phyloP scores from a whole-genome alignment of 2,888 invertebrate species.

The Diplazon laetatorius region DNA sequence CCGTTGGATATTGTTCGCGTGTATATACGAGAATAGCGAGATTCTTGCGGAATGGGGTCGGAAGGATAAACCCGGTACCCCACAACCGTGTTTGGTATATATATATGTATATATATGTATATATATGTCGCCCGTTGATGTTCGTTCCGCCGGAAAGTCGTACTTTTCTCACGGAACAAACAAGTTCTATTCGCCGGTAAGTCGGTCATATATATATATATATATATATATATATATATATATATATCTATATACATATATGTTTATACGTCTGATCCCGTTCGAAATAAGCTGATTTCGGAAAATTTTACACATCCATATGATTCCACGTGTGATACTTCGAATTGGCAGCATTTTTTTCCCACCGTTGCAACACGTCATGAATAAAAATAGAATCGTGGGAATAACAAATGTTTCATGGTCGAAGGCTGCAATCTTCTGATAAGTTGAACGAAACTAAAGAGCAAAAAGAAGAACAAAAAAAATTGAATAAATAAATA shows the following conservation, averaged over 20 bases:
- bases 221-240: conserved; percentile 14
- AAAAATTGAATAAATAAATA: no score
- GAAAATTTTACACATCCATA: not conserved
- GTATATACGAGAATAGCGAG: conserved; percentile 34
- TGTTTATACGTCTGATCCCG: conserved; percentile 20
- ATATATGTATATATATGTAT: no score
- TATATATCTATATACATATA: conserved; percentile 16
- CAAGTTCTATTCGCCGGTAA: conserved; percentile 9
- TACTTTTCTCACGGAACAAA: conserved; percentile 37
- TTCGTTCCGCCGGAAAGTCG: conserved; percentile 33
- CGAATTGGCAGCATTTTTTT: not conserved
- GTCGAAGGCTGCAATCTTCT: conserved; percentile 16
- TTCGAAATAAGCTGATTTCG: not conserved
- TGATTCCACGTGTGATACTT: not conserved
- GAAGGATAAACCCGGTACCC: conserved; percentile 7
- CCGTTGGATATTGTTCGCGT: conserved; percentile 19
- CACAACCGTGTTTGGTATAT: conserved; percentile 29
- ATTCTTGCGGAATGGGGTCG: conserved; percentile 45
- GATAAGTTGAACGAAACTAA: conserved; percentile 24
- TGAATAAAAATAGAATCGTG: not conserved
- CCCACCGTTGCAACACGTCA: not conserved
- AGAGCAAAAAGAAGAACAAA: conserved; percentile 14
- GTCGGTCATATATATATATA: conserved; percentile 26
- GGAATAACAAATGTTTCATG: not conserved
- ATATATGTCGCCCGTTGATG: conserved; percentile 30